These are phyloP conservation scores for Augiades crinisus DNA, from an alignment of 2,888 invertebrate genomes.

Conservation along the genomic window DNA sequence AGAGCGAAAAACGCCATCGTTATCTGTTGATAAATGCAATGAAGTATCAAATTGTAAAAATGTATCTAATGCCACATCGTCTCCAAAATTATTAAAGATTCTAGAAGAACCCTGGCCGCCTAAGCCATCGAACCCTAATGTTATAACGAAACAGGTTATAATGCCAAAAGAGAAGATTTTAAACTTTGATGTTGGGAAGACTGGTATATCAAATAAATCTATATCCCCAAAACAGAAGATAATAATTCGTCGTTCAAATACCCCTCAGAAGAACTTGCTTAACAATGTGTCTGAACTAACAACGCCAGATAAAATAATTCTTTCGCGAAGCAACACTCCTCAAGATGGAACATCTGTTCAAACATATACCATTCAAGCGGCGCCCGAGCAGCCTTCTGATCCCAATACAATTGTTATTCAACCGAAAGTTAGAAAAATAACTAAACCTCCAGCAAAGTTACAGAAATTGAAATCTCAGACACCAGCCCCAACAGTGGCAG, in stretches of 20 bases:
- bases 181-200: slow-evolving; percentile 68
- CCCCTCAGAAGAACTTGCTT: slow-evolving; percentile 54
- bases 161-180: slow-evolving; percentile 70
- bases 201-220: slow-evolving; percentile 48
- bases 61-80: slow-evolving; percentile 59
- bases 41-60: slow-evolving; percentile 45
- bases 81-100: slow-evolving; percentile 81
- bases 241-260: slow-evolving; percentile 63
- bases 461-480: slow-evolving; percentile 60
- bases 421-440: slow-evolving; percentile 61
- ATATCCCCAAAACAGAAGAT: slow-evolving; percentile 68
- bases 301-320: slow-evolving; percentile 66
- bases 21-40: slow-evolving; percentile 48
- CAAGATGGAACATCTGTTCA: slow-evolving; percentile 64
- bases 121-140: slow-evolving; percentile 47
- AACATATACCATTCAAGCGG: slow-evolving; percentile 68
- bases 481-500: slow-evolving; percentile 48
- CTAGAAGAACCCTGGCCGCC: slow-evolving; percentile 72
- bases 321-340: slow-evolving; percentile 56
- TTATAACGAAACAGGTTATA: slow-evolving; percentile 54
- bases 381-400: slow-evolving; percentile 56
- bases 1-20: slow-evolving; percentile 50
- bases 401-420: slow-evolving; percentile 65
- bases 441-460: slow-evolving; percentile 57
- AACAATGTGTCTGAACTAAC: slow-evolving; percentile 58